A percentile compares a stretch with the other conserved stretches of the same genome.
These are phyloP conservation scores for Amphipyra berbera DNA, from an alignment of 2,888 invertebrate species.

Conservation along the genomic window DNA sequence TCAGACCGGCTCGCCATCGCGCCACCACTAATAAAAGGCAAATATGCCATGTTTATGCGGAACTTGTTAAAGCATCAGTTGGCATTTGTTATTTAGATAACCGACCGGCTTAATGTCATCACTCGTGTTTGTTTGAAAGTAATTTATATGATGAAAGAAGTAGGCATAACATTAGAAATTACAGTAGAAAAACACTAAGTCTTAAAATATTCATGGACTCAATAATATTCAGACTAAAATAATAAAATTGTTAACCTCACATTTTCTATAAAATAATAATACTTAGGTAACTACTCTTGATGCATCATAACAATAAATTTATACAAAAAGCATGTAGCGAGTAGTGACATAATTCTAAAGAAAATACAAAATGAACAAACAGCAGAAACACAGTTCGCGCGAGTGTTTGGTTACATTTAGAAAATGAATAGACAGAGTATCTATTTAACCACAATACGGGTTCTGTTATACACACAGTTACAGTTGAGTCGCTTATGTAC, in stretches of 20 bases:
- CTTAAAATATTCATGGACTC: no score
- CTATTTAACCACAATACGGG: slow-evolving; percentile 47
- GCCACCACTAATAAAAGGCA: slow-evolving; percentile 47
- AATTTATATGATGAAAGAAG: background rate
- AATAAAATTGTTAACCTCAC: no score
- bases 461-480: slow-evolving; percentile 48
- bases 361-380: slow-evolving; percentile 20
- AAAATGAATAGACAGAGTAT: slow-evolving; percentile 49
- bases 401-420: slow-evolving; percentile 38
- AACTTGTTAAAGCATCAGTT: slow-evolving; percentile 12
- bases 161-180: no score
- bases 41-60: slow-evolving; percentile 29
- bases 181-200: no score
- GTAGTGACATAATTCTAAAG: slow-evolving; percentile 4
- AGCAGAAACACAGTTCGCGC: slow-evolving; percentile 29
- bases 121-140: background rate
- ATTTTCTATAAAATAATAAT: no score
- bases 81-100: slow-evolving; percentile 20
- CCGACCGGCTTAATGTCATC: background rate
- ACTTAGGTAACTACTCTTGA: no score
- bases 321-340: slow-evolving; percentile 6
- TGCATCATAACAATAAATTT: slow-evolving; percentile 1
- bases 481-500: slow-evolving; percentile 60
- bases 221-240: no score
- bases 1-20: slow-evolving; percentile 45